These are phyloP conservation scores for Drosophila ohnishii DNA, from an alignment of 1,140 invertebrate species.

Conservation along the genomic window DNA sequence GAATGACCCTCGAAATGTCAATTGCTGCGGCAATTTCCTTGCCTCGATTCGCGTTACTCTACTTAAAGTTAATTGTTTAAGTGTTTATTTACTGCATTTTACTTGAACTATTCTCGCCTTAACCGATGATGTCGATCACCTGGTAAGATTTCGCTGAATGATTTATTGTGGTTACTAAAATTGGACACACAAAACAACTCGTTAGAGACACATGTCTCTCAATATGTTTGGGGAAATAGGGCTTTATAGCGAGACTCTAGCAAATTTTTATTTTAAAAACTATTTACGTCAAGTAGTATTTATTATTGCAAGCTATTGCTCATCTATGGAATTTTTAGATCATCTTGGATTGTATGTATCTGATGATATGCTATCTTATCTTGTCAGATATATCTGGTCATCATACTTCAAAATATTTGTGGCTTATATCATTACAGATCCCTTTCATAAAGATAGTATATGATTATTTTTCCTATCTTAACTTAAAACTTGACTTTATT, in stretches of 20 bases:
- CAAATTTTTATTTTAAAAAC: neutral
- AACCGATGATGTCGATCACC: slow-evolving; percentile 31
- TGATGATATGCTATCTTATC: slow-evolving; percentile 19
- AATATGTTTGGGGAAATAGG: neutral
- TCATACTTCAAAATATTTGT: slow-evolving; percentile 17
- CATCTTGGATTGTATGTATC: neutral
- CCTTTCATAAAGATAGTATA: slow-evolving; percentile 31
- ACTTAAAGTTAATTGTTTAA: slow-evolving; percentile 41
- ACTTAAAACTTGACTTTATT: neutral
- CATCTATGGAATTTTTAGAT: slow-evolving; percentile 11
- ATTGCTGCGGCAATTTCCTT: slow-evolving; percentile 36
- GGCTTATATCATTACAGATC: slow-evolving; percentile 14
- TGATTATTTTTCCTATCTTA: slow-evolving; percentile 6
- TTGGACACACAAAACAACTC: slow-evolving; percentile 12
- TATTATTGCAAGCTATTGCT: neutral
- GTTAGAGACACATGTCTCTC: slow-evolving; percentile 34
- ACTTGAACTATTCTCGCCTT: slow-evolving; percentile 40
- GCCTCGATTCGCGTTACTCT: slow-evolving; percentile 16
- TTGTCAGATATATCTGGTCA: slow-evolving; percentile 9
- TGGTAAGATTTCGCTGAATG: slow-evolving; percentile 31
- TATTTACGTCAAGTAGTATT: neutral
- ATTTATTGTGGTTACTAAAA: slow-evolving; percentile 37
- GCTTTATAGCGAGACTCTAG: neutral
- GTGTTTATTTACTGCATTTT: slow-evolving; percentile 44
- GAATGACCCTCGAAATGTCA: slow-evolving; percentile 56